phyloP scores from a whole-genome alignment of 1,140 invertebrate genomes.

The Saccostrea cuccullata region DNA sequence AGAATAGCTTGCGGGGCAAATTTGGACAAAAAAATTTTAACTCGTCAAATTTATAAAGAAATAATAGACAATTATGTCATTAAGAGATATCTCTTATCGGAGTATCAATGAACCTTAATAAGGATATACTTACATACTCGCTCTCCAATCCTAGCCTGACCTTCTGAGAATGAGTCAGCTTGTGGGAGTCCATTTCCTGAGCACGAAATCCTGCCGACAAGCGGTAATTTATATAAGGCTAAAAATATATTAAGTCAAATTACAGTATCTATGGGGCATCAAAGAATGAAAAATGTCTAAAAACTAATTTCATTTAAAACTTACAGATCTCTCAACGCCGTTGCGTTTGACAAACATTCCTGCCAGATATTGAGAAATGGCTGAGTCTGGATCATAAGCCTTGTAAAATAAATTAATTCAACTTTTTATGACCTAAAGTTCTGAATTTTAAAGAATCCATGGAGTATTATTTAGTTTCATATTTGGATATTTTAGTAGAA shows the following conservation, averaged over 20 bases:
- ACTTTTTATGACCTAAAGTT: no score
- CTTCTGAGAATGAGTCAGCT: not conserved
- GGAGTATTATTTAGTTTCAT: no score
- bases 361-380: not conserved
- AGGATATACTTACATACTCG: not conserved
- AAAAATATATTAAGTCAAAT: not conserved
- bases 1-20: no score
- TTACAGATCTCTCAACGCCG: not conserved
- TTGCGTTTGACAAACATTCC: not conserved
- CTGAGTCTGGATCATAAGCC: not conserved
- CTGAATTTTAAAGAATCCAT: no score
- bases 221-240: not conserved
- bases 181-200: not conserved
- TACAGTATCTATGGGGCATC: not conserved
- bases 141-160: not conserved
- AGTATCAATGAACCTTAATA: no score
- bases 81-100: no score
- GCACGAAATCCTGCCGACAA: not conserved
- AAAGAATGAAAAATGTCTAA: no score
- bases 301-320: no score
- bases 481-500: no score
- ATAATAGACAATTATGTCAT: no score
- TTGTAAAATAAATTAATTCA: not conserved
- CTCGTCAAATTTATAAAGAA: no score
- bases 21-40: no score